A percentile compares a stretch with the other conserved stretches of the same genome.
phyloP scores from a whole-genome alignment of 2,797 vertebrate genomes.

The Danionella dracula region DNA sequence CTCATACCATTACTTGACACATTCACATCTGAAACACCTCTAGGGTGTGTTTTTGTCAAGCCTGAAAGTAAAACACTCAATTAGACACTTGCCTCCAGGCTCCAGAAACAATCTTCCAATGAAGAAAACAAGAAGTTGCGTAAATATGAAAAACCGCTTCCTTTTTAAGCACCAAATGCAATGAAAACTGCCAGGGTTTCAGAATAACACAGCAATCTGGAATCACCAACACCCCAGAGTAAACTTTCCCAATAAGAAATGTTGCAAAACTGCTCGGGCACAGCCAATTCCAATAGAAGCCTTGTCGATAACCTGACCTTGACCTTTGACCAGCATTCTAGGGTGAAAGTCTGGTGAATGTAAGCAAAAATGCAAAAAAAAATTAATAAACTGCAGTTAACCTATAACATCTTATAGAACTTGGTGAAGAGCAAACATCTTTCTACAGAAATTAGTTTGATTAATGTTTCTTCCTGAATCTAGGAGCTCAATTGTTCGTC shows the following conservation, averaged over 20 bases:
- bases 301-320: neutral
- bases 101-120: neutral
- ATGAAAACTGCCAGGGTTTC: neutral
- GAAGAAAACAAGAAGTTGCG: neutral
- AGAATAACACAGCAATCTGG: neutral
- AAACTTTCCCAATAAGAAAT: neutral
- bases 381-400: too few species aligned
- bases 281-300: neutral
- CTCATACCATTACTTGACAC: constrained; percentile 69
- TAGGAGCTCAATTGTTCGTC: too few species aligned
- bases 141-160: neutral
- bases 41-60: constrained; percentile 44
- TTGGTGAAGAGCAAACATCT: too few species aligned
- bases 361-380: too few species aligned
- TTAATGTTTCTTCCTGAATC: too few species aligned
- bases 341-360: too few species aligned
- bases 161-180: neutral
- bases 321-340: constrained; percentile 9
- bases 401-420: too few species aligned
- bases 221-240: neutral
- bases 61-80: constrained; percentile 45
- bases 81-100: constrained; percentile 50
- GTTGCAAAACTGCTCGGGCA: neutral
- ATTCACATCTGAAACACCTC: constrained; percentile 71
- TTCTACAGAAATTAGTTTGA: too few species aligned